Conservation (phyloP, 1,140 invertebrate species). For the Stenopsyche tienmushanensis region DNA sequence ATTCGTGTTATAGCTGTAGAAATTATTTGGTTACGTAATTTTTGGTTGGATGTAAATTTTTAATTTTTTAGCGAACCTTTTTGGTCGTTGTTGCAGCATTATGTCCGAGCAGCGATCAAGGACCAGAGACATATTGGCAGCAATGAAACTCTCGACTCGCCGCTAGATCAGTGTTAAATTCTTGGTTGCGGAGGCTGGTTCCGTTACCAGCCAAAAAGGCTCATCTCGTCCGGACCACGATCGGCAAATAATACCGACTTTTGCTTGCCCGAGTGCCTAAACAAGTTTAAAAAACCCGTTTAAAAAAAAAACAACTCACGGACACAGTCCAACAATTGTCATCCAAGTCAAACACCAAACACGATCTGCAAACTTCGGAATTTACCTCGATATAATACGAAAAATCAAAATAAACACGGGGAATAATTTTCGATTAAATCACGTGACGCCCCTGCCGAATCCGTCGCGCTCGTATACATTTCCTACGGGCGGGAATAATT, state of each 20-base stretch:
- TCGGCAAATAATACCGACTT: not conserved
- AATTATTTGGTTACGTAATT: no score
- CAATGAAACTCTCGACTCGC: slow-evolving; percentile 15
- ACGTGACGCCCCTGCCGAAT: no score
- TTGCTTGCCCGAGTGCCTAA: not conserved
- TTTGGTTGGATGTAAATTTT: no score
- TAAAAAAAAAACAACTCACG: not conserved
- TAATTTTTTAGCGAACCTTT: no score
- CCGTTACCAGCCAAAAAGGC: not conserved
- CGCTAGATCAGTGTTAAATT: slow-evolving; percentile 28
- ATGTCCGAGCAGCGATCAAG: not conserved
- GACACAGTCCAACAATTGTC: not conserved
- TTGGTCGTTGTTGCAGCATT: not conserved
- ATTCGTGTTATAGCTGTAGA: no score
- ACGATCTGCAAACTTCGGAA: not conserved
- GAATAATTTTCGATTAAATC: not conserved
- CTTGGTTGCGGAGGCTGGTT: slow-evolving; percentile 1
- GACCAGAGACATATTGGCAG: slow-evolving; percentile 28
- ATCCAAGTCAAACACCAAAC: not conserved
- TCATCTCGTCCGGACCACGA: not conserved
- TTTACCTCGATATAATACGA: not conserved
- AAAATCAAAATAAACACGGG: not conserved
- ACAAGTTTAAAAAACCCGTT: not conserved
- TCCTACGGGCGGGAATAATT: not conserved
- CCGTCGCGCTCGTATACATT: no score